A percentile compares a stretch with the other conserved stretches of the same genome.
These are phyloP conservation scores for Campopleginae sp. DNA, from an alignment of 2,888 invertebrate genomes.

Conservation along the genomic window DNA sequence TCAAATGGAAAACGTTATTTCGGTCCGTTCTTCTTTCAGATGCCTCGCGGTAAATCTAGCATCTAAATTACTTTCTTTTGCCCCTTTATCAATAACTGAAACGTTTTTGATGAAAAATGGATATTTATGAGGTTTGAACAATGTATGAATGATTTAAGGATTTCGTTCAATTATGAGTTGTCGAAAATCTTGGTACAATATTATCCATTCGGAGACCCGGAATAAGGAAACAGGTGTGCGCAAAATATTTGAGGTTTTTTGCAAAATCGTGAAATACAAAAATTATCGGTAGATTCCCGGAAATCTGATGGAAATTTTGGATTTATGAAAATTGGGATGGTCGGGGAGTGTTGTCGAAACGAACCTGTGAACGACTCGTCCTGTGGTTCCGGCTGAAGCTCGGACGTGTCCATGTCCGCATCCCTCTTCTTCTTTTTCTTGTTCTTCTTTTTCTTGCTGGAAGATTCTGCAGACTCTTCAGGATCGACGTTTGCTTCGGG, in stretches of 20 bases:
- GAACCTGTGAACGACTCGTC: slow-evolving; percentile 24
- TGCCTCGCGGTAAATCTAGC: not conserved
- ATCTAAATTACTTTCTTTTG: not conserved
- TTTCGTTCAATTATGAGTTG: too few relatives aligned
- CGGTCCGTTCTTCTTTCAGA: not conserved
- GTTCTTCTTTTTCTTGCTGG: slow-evolving; percentile 34
- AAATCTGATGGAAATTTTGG: not conserved
- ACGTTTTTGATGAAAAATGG: not conserved
- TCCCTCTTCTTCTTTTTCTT: slow-evolving; percentile 70
- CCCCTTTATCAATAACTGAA: not conserved
- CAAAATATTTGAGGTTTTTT: too few relatives aligned
- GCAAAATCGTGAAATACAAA: too few relatives aligned
- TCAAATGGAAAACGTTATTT: not conserved
- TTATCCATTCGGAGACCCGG: too few relatives aligned
- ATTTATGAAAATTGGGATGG: not conserved
- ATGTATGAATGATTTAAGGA: too few relatives aligned
- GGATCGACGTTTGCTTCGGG: not conserved
- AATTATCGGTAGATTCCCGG: not conserved
- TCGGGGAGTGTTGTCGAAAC: not conserved
- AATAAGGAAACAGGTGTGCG: too few relatives aligned
- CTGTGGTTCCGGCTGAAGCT: not conserved
- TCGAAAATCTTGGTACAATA: too few relatives aligned
- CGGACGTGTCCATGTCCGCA: slow-evolving; percentile 6
- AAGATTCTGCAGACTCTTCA: slow-evolving; percentile 51
- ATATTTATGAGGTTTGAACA: not conserved